Conservation (phyloP, 2,888 invertebrate species). For the Nasonia oneida region DNA sequence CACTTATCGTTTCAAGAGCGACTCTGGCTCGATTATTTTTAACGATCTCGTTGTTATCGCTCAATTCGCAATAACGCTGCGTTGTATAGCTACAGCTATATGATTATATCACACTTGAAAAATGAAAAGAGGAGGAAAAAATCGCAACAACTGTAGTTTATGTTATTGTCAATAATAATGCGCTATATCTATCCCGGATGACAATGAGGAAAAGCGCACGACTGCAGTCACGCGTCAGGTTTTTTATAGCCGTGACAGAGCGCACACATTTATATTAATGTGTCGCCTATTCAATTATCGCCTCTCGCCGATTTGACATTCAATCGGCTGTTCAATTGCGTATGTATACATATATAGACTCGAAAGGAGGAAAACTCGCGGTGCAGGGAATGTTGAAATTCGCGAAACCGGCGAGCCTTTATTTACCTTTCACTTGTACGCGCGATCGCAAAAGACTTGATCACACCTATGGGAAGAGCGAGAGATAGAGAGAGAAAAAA, state of each 20-base stretch:
- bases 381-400: conserved; percentile 37
- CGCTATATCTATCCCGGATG: no score
- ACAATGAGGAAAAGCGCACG: no score
- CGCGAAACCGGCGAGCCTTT: conserved; percentile 23
- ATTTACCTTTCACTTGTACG: conserved; percentile 41
- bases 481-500: neutral
- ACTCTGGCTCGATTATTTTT: neutral
- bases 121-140: no score
- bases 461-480: neutral
- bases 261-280: no score
- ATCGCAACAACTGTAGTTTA: no score
- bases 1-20: neutral
- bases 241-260: no score
- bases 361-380: neutral
- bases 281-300: no score
- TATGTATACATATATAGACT: neutral
- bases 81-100: neutral
- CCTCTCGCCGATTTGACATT: neutral
- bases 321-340: neutral
- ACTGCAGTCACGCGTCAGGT: no score
- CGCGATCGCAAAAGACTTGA: neutral
- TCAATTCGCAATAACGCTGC: neutral
- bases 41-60: neutral
- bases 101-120: no score
- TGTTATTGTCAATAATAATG: no score